Percentiles rank a stretch among this genome's conserved stretches.
These are phyloP conservation scores for Cyprinodon brontotheroides DNA, from an alignment of 2,113 vertebrate species.

Conservation along the genomic window DNA sequence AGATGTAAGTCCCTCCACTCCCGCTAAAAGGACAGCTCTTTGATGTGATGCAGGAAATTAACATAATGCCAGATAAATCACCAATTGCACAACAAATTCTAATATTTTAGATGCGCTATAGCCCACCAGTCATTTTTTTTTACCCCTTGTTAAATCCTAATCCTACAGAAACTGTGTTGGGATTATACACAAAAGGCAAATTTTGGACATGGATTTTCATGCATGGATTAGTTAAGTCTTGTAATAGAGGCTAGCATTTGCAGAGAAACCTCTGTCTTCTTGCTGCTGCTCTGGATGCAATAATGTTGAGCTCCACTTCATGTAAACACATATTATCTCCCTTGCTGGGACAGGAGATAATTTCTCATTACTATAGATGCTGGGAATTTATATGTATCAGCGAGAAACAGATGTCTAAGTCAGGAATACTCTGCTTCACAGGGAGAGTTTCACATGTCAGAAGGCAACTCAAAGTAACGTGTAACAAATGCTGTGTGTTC, in stretches of 20 bases:
- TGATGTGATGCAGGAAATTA: constrained; percentile 44
- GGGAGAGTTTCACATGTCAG: constrained; percentile 46
- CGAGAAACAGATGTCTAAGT: constrained; percentile 64
- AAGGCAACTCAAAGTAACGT: constrained; percentile 51
- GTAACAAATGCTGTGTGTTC: constrained; percentile 39
- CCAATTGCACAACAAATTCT: constrained; percentile 41
- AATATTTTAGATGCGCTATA: constrained; percentile 59
- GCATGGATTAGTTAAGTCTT: constrained; percentile 76
- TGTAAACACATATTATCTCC: constrained; percentile 61
- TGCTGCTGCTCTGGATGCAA: constrained; percentile 57
- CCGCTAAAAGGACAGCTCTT: constrained; percentile 30
- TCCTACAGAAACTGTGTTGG: constrained; percentile 74
- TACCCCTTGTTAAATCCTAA: constrained; percentile 64
- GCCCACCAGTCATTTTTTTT: constrained; percentile 42
- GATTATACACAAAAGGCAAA: constrained; percentile 78
- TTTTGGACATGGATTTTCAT: constrained; percentile 79
- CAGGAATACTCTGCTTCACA: constrained; percentile 43
- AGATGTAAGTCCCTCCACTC: neutral
- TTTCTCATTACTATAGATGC: constrained; percentile 42
- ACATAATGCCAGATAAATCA: constrained; percentile 29
- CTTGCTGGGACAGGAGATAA: constrained; percentile 56
- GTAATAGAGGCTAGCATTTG: constrained; percentile 74
- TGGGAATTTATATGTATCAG: constrained; percentile 63
- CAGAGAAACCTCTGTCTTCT: constrained; percentile 56
- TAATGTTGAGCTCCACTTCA: constrained; percentile 47